A percentile compares a stretch with the other conserved stretches of the same genome.
These are phyloP conservation scores for Leptarthrus brevirostris DNA, from an alignment of 2,888 invertebrate species.

Conservation along the genomic window DNA sequence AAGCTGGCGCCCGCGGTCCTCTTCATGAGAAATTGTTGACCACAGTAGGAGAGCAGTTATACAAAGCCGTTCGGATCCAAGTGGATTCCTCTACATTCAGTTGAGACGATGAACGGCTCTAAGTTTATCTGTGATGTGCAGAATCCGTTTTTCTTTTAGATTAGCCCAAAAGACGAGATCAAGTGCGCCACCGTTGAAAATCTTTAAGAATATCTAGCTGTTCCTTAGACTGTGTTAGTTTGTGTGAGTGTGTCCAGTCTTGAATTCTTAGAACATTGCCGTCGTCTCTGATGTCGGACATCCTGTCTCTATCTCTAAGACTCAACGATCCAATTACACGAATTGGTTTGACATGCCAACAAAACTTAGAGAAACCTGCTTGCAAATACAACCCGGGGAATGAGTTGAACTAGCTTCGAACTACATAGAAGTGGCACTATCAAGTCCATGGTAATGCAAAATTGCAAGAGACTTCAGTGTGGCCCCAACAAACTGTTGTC, in stretches of 20 bases:
- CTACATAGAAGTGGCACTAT: background rate
- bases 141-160: conserved; percentile 36
- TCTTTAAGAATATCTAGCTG: background rate
- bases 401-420: background rate
- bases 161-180: conserved; percentile 29
- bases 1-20: conserved; percentile 51
- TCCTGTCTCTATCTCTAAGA: conserved; percentile 22
- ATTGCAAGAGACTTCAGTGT: conserved; percentile 6
- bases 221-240: no score
- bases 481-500: conserved; percentile 14
- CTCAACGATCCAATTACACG: conserved; percentile 44
- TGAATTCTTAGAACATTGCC: conserved; percentile 6
- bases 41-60: conserved; percentile 50
- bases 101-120: background rate
- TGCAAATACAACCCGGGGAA: background rate
- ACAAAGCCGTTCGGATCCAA: background rate
- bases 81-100: background rate
- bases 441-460: background rate
- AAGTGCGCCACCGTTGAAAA: background rate
- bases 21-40: conserved; percentile 48
- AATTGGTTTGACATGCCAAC: conserved; percentile 43
- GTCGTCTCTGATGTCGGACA: conserved; percentile 13
- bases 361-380: conserved; percentile 4
- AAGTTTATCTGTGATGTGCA: conserved; percentile 23
- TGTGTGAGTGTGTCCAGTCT: background rate